phyloP scores from a whole-genome alignment of 64 coral and sea anemone genomes.

The Trachythela sp. region DNA sequence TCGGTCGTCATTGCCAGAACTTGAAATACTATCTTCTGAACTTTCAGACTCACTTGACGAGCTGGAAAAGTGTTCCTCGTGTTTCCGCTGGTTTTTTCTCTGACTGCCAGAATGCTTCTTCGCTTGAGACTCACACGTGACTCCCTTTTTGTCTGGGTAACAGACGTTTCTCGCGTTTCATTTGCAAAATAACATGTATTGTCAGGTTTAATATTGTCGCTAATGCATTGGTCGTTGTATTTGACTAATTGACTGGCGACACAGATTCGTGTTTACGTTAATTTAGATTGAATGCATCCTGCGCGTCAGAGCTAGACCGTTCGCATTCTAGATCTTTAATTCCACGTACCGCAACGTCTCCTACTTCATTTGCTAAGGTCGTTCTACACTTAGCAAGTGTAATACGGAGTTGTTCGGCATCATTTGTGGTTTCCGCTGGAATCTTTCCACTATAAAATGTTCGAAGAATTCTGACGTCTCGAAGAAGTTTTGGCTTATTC shows the following conservation, averaged over 20 bases:
- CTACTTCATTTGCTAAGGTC: neutral
- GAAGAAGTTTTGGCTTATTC: constrained; percentile 20
- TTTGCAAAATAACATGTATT: too few species aligned
- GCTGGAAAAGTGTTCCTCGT: neutral
- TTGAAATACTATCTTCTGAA: neutral
- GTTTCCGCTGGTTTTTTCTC: neutral
- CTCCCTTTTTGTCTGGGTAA: neutral
- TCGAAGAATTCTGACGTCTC: constrained; percentile 46
- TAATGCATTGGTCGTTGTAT: neutral
- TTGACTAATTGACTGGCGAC: neutral
- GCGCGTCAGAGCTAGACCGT: neutral
- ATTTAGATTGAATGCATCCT: neutral
- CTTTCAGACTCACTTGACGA: neutral
- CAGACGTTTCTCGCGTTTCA: too few species aligned
- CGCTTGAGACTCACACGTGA: neutral
- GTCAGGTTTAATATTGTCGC: too few species aligned
- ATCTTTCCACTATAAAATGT: constrained; percentile 40
- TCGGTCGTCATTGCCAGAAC: neutral
- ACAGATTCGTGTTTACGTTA: neutral
- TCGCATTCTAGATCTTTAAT: neutral
- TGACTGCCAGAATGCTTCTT: neutral
- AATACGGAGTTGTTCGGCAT: neutral
- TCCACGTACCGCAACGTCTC: neutral
- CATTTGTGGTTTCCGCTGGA: neutral
- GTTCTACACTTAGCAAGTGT: neutral